Evolutionary conservation across 2,888 invertebrate genomes (phyloP).

Genomic region (Drosophila robusta): DNA sequence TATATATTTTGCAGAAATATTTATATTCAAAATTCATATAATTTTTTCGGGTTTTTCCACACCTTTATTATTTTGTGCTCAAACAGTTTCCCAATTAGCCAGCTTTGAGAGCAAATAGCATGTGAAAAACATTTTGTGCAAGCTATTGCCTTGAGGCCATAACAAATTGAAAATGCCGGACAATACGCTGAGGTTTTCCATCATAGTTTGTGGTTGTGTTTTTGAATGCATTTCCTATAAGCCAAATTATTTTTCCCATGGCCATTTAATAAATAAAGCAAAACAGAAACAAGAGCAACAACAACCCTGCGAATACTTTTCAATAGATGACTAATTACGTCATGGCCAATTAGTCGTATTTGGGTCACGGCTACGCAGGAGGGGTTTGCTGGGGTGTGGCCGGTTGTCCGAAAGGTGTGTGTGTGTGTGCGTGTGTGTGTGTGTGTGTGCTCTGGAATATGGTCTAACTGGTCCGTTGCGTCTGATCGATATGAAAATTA

Average conservation of each 20-base stretch:
- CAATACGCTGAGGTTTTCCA: slow-evolving; percentile 14
- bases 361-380: slow-evolving; percentile 53
- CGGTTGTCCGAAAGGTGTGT: slow-evolving; percentile 43
- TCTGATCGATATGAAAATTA: slow-evolving; percentile 57
- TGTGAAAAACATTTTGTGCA: slow-evolving; percentile 16
- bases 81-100: neutral
- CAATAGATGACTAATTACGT: slow-evolving; percentile 75
- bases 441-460: slow-evolving; percentile 6
- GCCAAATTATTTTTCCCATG: slow-evolving; percentile 54
- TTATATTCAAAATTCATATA: no score
- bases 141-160: slow-evolving; percentile 20
- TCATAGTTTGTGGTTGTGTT: slow-evolving; percentile 36
- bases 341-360: slow-evolving; percentile 76
- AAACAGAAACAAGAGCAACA: slow-evolving; percentile 35
- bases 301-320: slow-evolving; percentile 44
- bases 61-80: neutral
- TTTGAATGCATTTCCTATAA: slow-evolving; percentile 52
- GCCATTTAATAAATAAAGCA: slow-evolving; percentile 35
- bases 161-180: slow-evolving; percentile 33
- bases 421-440: slow-evolving; percentile 27
- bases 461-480: slow-evolving; percentile 17
- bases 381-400: slow-evolving; percentile 48
- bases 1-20: neutral
- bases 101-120: slow-evolving; percentile 19
- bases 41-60: neutral